Evolutionary conservation across 2,113 vertebrate species (phyloP).

Genomic region (Callorhinus ursinus): DNA sequence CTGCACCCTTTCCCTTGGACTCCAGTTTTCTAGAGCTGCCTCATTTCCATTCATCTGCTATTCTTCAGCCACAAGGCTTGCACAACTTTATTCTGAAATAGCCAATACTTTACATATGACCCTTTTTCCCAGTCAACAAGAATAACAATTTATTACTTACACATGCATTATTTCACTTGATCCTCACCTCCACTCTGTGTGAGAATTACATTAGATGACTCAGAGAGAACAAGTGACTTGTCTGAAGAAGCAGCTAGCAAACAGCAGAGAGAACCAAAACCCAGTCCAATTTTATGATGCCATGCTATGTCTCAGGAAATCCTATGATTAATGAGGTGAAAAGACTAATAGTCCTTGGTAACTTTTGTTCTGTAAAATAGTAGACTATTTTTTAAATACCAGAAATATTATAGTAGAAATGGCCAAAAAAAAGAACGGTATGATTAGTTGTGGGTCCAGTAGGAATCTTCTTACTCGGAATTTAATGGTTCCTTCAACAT

Average conservation of each 20-base stretch:
- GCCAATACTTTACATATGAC: not conserved
- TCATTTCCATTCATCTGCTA: not conserved
- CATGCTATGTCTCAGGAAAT: not conserved
- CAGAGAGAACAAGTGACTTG: not conserved
- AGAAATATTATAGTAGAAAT: not conserved
- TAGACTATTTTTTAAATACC: not conserved
- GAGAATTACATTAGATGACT: not conserved
- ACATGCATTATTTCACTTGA: not conserved
- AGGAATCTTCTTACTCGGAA: not conserved
- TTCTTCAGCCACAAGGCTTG: not conserved
- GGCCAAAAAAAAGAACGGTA: not conserved
- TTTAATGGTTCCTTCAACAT: not conserved
- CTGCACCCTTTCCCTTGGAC: not conserved
- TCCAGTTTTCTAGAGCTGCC: not conserved
- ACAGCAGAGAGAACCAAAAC: not conserved
- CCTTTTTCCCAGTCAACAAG: not conserved
- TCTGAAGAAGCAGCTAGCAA: not conserved
- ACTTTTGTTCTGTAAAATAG: not conserved
- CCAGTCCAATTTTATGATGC: not conserved
- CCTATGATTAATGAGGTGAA: not conserved
- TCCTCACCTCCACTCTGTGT: not conserved
- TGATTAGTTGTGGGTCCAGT: not conserved
- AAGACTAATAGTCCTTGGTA: not conserved
- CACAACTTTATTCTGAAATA: conserved; percentile 7
- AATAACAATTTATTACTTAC: not conserved